A percentile compares a stretch with the other conserved stretches of the same genome.
Conservation (phyloP, 2,797 vertebrate genomes). For the Bovichtus variegatus region DNA sequence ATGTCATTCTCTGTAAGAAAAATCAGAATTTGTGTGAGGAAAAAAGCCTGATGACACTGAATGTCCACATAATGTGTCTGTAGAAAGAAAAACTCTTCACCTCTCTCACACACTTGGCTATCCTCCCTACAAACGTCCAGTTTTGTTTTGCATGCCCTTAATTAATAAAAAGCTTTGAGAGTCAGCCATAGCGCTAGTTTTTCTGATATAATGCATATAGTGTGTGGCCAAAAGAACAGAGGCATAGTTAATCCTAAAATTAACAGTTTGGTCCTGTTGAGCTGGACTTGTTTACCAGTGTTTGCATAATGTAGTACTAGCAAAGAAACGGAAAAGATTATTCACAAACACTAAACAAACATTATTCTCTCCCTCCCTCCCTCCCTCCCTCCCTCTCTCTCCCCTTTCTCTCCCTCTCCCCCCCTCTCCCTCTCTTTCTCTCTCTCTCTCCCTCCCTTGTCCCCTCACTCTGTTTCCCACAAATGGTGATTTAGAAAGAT, state of each 20-base stretch:
- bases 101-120: background rate
- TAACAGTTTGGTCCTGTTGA: slow-evolving; percentile 8
- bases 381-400: background rate
- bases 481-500: slow-evolving; percentile 67
- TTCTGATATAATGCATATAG: slow-evolving; percentile 25
- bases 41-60: slow-evolving; percentile 3
- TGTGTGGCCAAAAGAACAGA: slow-evolving; percentile 42
- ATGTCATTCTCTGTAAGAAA: background rate
- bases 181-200: background rate
- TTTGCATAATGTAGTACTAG: slow-evolving; percentile 33
- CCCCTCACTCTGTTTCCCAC: slow-evolving; percentile 42
- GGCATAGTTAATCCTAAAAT: slow-evolving; percentile 1
- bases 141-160: background rate
- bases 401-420: background rate
- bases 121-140: background rate
- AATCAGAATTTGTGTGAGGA: background rate
- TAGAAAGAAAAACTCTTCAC: background rate
- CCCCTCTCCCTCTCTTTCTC: background rate
- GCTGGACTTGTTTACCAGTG: slow-evolving; percentile 25
- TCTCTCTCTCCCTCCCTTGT: slow-evolving; percentile 2
- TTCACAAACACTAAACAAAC: slow-evolving; percentile 24
- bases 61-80: background rate
- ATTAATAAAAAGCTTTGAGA: background rate
- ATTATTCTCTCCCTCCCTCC: background rate
- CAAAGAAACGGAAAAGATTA: slow-evolving; percentile 25